Base-by-base conservation (phyloP, 2,113 vertebrate species). In the Ascaphus truei region DNA sequence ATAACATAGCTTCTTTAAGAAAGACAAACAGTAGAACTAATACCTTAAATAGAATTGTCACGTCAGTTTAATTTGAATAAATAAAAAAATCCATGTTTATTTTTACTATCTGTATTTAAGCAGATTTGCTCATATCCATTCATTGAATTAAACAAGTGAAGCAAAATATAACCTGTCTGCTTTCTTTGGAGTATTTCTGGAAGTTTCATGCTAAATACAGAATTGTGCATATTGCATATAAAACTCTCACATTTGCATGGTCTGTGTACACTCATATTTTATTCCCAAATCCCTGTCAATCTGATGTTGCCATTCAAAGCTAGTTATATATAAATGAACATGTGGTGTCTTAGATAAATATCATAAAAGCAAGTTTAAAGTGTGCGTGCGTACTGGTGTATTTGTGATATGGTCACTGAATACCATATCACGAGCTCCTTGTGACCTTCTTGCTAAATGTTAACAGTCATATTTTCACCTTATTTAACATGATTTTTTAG, bases 91-190 rank as follows among this genome's bases (percentile, higher is more conserved):
- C 51, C n/a, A 12, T 39, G 12, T 68, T 43, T 16, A 48, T 45
- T 64, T 76, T 65, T 52, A 3, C 53, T 26, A 33, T 52, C 41
- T 9, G 27, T 72, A 58, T 62, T 74, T 51, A 55, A 79, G 45
- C 56, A 72, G 68, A 30, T 39, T 30, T 73, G 1, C 63, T 52
- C 18, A 51, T 71, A 12, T 52, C 50, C 23, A 52, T 13, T 52
- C 50, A 15, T 52, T 52, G 12, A 27, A 52, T 52, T 52, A 27
- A 27, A 23, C 23, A 15, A 18, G 26, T 31, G 15, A 55, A 73
- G 68, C 75, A 52, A 77, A 68, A 36, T 29, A 43, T 0, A n/a
- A n/a, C n/a, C n/a, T n/a, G n/a, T n/a, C n/a, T n/a, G 62, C 13
- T 29, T 66, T 48, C 45, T 60, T 74, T 62, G 52, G 18, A 55